Conservation (phyloP, 1,140 invertebrate genomes). For the Asbolus verrucosus region DNA sequence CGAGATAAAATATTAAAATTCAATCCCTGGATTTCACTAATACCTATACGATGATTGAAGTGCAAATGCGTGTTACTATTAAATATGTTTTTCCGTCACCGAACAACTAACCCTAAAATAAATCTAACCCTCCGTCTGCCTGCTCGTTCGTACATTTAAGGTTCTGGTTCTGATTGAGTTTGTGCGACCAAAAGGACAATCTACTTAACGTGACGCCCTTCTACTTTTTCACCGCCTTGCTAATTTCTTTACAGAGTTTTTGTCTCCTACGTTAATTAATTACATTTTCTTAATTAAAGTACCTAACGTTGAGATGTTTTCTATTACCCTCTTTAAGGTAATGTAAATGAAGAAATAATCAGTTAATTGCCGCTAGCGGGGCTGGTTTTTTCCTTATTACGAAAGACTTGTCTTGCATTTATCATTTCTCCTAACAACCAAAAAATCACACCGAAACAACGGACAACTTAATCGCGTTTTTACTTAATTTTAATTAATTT, state of each 20-base stretch:
- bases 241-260: constrained; percentile 48
- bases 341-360: constrained; percentile 45
- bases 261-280: constrained; percentile 49
- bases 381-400: constrained; percentile 1
- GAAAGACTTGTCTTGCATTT: no score
- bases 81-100: constrained; percentile 20
- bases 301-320: constrained; percentile 42
- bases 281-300: constrained; percentile 52
- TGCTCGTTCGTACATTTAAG: constrained; percentile 3
- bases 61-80: constrained; percentile 40
- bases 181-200: constrained; percentile 46
- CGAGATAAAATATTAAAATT: constrained; percentile 33
- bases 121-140: constrained; percentile 16
- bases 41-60: constrained; percentile 32
- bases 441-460: no score
- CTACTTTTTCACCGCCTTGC: constrained; percentile 48
- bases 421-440: background rate
- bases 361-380: constrained; percentile 39
- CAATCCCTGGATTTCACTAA: background rate
- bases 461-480: no score
- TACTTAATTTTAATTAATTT: no score
- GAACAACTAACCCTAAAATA: constrained; percentile 32
- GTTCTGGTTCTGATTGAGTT: constrained; percentile 13
- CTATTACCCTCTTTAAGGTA: constrained; percentile 40
- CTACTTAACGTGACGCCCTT: constrained; percentile 46